Evolutionary conservation across 1,140 invertebrate species (phyloP).

Genomic region (Nomia melanderi): DNA sequence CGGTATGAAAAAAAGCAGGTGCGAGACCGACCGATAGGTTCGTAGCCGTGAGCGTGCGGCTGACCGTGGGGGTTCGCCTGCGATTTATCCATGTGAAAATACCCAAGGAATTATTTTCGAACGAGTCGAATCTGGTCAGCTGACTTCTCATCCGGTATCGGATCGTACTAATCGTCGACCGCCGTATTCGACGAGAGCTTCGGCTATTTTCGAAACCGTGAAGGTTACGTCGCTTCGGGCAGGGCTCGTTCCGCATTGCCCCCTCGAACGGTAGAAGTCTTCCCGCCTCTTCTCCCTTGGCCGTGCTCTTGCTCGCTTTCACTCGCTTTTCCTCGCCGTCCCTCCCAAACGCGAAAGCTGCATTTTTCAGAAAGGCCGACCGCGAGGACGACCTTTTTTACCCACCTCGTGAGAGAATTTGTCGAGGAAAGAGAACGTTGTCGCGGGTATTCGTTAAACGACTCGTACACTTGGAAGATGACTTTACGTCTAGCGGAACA

Average conservation of each 20-base stretch:
- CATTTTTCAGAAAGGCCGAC: conserved; percentile 6
- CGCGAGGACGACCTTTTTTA: too few relatives aligned
- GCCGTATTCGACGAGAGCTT: conserved; percentile 13
- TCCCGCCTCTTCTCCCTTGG: conserved; percentile 8
- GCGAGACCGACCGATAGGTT: background rate
- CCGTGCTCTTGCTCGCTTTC: conserved; percentile 16
- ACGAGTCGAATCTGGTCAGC: conserved; percentile 38
- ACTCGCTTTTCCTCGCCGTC: background rate
- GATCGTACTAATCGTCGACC: conserved; percentile 49
- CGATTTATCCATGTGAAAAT: conserved; percentile 57
- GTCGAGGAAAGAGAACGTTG: too few relatives aligned
- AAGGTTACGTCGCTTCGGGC: conserved; percentile 43
- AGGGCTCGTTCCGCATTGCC: background rate
- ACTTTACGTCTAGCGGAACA: too few relatives aligned
- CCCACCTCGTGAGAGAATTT: too few relatives aligned
- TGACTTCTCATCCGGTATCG: conserved; percentile 38
- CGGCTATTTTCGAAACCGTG: conserved; percentile 55
- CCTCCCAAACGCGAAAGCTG: background rate
- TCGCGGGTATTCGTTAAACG: background rate
- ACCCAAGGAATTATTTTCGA: conserved; percentile 57
- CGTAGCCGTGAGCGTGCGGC: conserved; percentile 14
- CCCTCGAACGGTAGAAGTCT: conserved; percentile 24
- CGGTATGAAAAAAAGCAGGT: conserved; percentile 50
- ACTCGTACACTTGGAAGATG: too few relatives aligned
- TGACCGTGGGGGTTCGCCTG: conserved; percentile 63